These are phyloP conservation scores for Oreonectes daqikongensis DNA, from an alignment of 2,797 vertebrate genomes.

Conservation along the genomic window DNA sequence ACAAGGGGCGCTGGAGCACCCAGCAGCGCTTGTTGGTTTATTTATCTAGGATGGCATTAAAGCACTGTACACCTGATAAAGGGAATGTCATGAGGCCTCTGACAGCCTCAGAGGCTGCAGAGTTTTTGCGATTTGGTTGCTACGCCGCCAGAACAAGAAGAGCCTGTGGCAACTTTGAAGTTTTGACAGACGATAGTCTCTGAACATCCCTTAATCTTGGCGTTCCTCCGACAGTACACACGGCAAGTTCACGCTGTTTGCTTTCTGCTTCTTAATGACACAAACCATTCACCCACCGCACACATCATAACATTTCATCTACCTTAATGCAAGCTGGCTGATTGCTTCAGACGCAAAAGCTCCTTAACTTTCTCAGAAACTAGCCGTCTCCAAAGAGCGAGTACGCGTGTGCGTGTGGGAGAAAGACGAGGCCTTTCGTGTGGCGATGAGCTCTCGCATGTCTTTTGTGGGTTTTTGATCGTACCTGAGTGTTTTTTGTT, in stretches of 20 bases:
- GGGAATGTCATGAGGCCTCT: constrained; percentile 78
- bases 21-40: constrained; percentile 74
- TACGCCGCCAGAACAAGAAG: constrained; percentile 74
- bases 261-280: constrained; percentile 81
- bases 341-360: constrained; percentile 72
- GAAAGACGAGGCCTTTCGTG: constrained; percentile 60
- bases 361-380: constrained; percentile 44
- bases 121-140: constrained; percentile 80
- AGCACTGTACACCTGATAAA: constrained; percentile 79
- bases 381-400: constrained; percentile 41
- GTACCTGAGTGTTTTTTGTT: constrained; percentile 74
- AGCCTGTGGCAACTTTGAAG: constrained; percentile 80
- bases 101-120: constrained; percentile 79
- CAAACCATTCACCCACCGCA: constrained; percentile 79
- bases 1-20: constrained; percentile 74
- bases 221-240: constrained; percentile 68
- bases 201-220: constrained; percentile 83
- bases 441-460: constrained; percentile 67
- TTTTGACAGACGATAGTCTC: constrained; percentile 80
- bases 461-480: constrained; percentile 73
- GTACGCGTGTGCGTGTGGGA: constrained; percentile 46
- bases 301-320: constrained; percentile 81
- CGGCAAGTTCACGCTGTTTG: constrained; percentile 75
- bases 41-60: constrained; percentile 78
- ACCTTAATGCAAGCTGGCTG: constrained; percentile 74